These are phyloP conservation scores for Tadarida brasiliensis DNA, from an alignment of 2,797 vertebrate species.

Conservation along the genomic window DNA sequence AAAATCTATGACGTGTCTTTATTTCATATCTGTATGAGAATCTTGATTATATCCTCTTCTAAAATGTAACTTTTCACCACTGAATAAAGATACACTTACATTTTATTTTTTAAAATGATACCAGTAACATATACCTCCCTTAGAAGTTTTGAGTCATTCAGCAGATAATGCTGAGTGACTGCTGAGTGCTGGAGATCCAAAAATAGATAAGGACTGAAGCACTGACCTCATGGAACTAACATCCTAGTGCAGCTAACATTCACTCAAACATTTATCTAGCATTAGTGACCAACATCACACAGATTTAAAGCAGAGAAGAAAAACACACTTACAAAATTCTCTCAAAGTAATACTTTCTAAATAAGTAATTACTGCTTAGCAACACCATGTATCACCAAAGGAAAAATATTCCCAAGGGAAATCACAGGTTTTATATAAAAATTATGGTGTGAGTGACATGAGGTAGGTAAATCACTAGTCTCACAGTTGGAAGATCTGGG, in stretches of 20 bases:
- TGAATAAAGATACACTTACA: background rate
- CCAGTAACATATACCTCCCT: background rate
- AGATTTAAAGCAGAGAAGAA: background rate
- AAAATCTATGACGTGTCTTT: background rate
- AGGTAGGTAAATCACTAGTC: background rate
- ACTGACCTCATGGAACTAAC: background rate
- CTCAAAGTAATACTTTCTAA: background rate
- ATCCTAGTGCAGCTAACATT: background rate
- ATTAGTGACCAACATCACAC: background rate
- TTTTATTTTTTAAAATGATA: background rate
- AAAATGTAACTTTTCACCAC: background rate
- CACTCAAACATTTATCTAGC: background rate
- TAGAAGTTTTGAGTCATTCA: background rate
- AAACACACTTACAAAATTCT: background rate
- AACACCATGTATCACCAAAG: background rate
- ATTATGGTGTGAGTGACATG: background rate
- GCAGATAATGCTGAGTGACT: background rate
- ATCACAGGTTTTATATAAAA: slow-evolving; percentile 27
- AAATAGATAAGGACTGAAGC: background rate
- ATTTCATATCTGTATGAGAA: background rate
- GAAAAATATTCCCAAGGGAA: background rate
- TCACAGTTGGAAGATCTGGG: background rate
- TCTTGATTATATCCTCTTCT: background rate
- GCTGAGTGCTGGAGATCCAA: background rate
- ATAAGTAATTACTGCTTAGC: slow-evolving; percentile 2